A percentile compares a stretch with the other conserved stretches of the same genome.
phyloP scores from a whole-genome alignment of 2,797 vertebrate species.

The Lycodopsis pacificus region DNA sequence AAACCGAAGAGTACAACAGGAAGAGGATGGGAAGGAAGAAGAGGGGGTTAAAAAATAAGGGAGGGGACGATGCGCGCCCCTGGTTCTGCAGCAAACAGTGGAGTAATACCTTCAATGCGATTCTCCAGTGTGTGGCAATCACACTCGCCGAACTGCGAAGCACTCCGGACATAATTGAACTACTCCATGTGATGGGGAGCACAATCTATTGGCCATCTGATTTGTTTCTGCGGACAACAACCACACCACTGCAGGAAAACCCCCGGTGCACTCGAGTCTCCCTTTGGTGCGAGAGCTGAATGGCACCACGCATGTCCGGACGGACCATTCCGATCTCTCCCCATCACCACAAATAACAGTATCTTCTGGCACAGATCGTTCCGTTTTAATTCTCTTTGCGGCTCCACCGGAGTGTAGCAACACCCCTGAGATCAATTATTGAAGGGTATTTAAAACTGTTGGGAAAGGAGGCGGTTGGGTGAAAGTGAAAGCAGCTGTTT shows the following conservation, averaged over 20 bases:
- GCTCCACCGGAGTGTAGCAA: constrained; percentile 70
- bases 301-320: constrained; percentile 44
- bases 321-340: constrained; percentile 58
- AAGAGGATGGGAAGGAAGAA: background rate
- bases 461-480: constrained; percentile 43
- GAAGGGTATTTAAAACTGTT: constrained; percentile 79
- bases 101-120: background rate
- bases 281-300: constrained; percentile 37
- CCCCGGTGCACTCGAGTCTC: constrained; percentile 26
- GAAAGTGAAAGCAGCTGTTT: constrained; percentile 69
- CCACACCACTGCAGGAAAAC: background rate
- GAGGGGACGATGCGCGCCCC: background rate
- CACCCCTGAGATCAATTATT: constrained; percentile 82
- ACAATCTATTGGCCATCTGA: constrained; percentile 39
- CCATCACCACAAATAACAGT: constrained; percentile 72
- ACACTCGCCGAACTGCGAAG: constrained; percentile 39
- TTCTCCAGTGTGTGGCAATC: constrained; percentile 34
- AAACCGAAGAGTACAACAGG: constrained; percentile 25
- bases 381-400: constrained; percentile 73
- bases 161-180: constrained; percentile 39
- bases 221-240: constrained; percentile 51
- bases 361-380: constrained; percentile 74
- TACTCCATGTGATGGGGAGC: constrained; percentile 38
- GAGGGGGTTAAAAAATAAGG: background rate
- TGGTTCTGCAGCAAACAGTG: constrained; percentile 25